A percentile compares a stretch with the other conserved stretches of the same genome.
Conservation (phyloP, 2,888 invertebrate species). For the Escarpia spicata region DNA sequence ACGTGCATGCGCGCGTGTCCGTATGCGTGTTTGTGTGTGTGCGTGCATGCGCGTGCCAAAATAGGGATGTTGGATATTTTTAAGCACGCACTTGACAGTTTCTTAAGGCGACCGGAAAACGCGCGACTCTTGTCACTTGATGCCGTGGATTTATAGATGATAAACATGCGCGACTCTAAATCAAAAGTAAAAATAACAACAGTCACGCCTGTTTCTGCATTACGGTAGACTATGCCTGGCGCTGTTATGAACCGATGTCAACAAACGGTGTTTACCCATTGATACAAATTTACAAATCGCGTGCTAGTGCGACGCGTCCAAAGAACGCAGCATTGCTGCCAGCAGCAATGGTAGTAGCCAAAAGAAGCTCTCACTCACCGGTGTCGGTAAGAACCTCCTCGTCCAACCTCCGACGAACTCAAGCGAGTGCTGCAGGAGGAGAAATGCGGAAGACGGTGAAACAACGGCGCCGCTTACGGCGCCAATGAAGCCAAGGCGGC, state of each 20-base stretch:
- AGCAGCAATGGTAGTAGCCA: neutral
- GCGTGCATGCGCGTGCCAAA: neutral
- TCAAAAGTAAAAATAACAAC: neutral
- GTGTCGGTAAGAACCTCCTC: neutral
- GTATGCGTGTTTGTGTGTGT: too few relatives aligned
- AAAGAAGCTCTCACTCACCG: neutral
- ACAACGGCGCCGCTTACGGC: neutral
- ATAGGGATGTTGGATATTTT: neutral
- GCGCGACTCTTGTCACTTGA: neutral
- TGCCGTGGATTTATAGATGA: neutral
- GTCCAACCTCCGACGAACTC: neutral
- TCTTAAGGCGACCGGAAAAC: neutral
- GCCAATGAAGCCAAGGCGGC: neutral
- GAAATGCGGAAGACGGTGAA: neutral
- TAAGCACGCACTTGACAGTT: neutral
- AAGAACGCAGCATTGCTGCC: neutral
- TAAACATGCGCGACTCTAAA: neutral
- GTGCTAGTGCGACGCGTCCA: neutral
- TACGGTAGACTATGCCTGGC: neutral
- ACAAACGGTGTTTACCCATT: neutral
- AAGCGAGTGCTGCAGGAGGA: neutral
- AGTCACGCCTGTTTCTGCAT: neutral
- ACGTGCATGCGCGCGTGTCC: too few relatives aligned
- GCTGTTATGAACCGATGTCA: neutral
- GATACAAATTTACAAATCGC: neutral